Evolutionary conservation across 2,888 invertebrate genomes (phyloP), one percentile per base, ranked within the genome.

Genomic region (Orthosia cruda): DNA sequence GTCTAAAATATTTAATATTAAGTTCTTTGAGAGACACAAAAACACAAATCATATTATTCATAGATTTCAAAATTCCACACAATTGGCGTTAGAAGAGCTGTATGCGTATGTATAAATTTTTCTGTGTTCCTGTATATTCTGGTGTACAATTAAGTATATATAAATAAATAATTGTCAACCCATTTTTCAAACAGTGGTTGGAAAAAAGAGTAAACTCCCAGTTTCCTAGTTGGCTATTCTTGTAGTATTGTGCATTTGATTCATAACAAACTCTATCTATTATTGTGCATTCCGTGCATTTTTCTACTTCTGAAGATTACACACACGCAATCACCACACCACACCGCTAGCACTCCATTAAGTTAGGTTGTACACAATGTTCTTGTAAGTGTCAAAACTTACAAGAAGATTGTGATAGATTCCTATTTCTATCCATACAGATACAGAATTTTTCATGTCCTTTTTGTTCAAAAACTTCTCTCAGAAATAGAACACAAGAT

Each of bases 391-490:
- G n/a, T n/a, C n/a, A n/a, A n/a, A n/a, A n/a, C n/a, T n/a, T n/a
- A n/a, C n/a, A n/a, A n/a, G n/a, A n/a, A n/a, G 32, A 32, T 32
- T 32, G 32, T 32, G 32, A 32, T 32, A 32, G 32, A 32, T 32
- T 7, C 7, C 3, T 32, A 32, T 32, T 4, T 32, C 18, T 47
- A 49, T 58, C 47, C 13, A 12, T 26, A 52, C 0, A 15, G 9
- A 63, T 52, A n/a, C n/a, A 47, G 73, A 80, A 63, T 72, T 16
- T 72, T 80, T 58, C 50, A 52, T 63, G 7, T 32, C 20, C 45
- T 50, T 75, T 80, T 76, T 67, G 67, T 63, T 55, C 26, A 26
- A 50, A 80, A 59, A 64, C 45, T 54, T 59, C 55, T 13, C 18
- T 20, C 3, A 23, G 26, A 65, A 40, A 62, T 13, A 49, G 40